phyloP scores from a whole-genome alignment of 2,888 invertebrate species.

The Alitta virens region DNA sequence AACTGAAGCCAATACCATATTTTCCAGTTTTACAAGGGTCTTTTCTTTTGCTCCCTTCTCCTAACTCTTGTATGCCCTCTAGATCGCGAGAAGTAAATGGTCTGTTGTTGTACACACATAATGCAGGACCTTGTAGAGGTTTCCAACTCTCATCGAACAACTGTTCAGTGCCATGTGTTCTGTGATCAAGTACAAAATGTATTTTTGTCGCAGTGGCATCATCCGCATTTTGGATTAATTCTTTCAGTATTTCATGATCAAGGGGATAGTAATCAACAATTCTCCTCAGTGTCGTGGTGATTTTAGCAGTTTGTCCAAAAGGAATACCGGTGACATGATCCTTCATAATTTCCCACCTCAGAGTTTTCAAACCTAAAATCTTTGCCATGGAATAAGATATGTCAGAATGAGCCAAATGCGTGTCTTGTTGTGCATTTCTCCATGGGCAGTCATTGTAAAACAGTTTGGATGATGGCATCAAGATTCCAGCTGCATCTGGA shows the following conservation, averaged over 20 bases:
- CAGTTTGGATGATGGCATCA: conserved; percentile 29
- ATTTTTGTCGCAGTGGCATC: conserved; percentile 40
- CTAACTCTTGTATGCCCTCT: conserved; percentile 47
- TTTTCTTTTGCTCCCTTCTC: conserved; percentile 44
- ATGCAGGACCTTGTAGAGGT: conserved; percentile 48
- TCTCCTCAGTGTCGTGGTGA: conserved; percentile 38
- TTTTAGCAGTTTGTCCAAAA: conserved; percentile 45
- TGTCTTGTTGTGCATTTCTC: conserved; percentile 20
- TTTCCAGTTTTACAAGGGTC: conserved; percentile 48
- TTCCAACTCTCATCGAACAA: conserved; percentile 35
- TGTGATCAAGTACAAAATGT: conserved; percentile 40
- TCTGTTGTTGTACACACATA: conserved; percentile 49
- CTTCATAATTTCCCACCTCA: conserved; percentile 23
- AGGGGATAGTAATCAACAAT: conserved; percentile 41
- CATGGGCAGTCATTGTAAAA: conserved; percentile 39
- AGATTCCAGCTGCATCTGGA: conserved; percentile 32
- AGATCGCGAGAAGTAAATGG: conserved; percentile 42
- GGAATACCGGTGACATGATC: conserved; percentile 27
- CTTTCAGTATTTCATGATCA: conserved; percentile 42
- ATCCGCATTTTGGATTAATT: conserved; percentile 39
- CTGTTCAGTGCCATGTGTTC: conserved; percentile 28
- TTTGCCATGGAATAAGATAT: conserved; percentile 32
- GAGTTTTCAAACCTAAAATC: conserved; percentile 30
- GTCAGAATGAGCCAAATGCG: conserved; percentile 26
- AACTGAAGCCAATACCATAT: conserved; percentile 53